Evolutionary conservation across 2,888 invertebrate species (phyloP), one percentile per base, ranked within the genome.

Genomic region (Cerceris ruficornis): DNA sequence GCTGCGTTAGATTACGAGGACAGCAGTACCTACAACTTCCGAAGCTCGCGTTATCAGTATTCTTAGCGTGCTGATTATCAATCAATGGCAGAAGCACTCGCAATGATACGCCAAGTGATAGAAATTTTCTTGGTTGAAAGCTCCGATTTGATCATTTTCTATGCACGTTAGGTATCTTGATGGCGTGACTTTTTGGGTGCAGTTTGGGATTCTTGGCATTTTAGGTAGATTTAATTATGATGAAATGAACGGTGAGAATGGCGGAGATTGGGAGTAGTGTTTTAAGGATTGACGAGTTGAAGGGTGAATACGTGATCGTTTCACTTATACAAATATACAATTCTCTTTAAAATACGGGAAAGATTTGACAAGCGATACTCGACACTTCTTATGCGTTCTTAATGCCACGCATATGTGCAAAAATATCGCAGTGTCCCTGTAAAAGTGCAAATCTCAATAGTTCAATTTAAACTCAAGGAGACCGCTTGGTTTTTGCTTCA

Each of bases 321-420:
- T 41, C 39, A 52, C 52, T 64, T 52, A 39, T 46, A 17, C 46
- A 46, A 57, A 46, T 67, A 50, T 41, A 58, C 49, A 39, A 42
- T 49, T 67, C n/a, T 58, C 7, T n/a, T 42, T n/a, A 42, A 65
- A 28, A 15, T 41, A 54, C 42, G 9, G 11, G 11, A 55, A 66
- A 66, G 66, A 55, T 66, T 55, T 55, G 39, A 66, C 17, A n/a
- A 57, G 41, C 41, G 55, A 55, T 52, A 57, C 55, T 66, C 55
- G 43, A 11, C 46, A 11, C n/a, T 46, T 46, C 2, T 46, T 11
- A 46, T 11, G 46, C 46, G 5, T 46, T 8, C 46, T 8, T 46
- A 46, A 57, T 28, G 57, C 57, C 57, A 57, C 57, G 57, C 57
- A 39, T 17, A 11, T 28, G 11, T 7, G 0, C 7, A 41, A 42